phyloP scores from a whole-genome alignment of 2,888 invertebrate species.

The Metacarcinus magister region DNA sequence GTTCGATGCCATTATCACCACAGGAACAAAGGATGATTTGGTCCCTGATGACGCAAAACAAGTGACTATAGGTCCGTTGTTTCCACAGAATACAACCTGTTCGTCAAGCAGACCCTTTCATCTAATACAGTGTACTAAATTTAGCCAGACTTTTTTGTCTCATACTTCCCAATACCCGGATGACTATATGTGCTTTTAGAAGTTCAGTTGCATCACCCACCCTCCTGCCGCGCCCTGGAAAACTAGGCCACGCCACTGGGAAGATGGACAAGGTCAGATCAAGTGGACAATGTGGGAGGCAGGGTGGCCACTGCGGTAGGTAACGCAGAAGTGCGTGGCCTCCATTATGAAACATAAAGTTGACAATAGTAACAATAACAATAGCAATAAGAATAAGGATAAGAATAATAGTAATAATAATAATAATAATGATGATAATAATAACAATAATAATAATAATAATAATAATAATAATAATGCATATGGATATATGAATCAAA shows the following conservation, averaged over 20 bases:
- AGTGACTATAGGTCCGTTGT: not conserved
- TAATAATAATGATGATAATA: not conserved
- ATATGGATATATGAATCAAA: not conserved
- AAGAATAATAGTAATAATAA: not conserved
- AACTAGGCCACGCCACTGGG: not conserved
- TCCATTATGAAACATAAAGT: not conserved
- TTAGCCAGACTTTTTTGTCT: not conserved
- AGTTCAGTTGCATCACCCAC: not conserved
- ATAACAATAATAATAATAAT: not conserved
- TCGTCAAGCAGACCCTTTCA: not conserved
- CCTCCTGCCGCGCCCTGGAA: not conserved
- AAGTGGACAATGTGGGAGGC: not conserved
- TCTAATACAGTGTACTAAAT: not conserved
- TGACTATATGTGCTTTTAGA: not conserved
- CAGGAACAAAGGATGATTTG: no score
- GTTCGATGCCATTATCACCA: no score
- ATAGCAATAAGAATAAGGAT: not conserved
- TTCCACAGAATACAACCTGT: not conserved
- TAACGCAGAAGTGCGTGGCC: not conserved
- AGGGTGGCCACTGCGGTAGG: not conserved
- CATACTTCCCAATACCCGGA: not conserved
- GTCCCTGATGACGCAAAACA: no score
- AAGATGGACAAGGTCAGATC: not conserved
- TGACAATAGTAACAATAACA: not conserved
- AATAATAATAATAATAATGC: not conserved